Conservation (phyloP, 2,797 vertebrate genomes). For the Arnoldichthys spilopterus region DNA sequence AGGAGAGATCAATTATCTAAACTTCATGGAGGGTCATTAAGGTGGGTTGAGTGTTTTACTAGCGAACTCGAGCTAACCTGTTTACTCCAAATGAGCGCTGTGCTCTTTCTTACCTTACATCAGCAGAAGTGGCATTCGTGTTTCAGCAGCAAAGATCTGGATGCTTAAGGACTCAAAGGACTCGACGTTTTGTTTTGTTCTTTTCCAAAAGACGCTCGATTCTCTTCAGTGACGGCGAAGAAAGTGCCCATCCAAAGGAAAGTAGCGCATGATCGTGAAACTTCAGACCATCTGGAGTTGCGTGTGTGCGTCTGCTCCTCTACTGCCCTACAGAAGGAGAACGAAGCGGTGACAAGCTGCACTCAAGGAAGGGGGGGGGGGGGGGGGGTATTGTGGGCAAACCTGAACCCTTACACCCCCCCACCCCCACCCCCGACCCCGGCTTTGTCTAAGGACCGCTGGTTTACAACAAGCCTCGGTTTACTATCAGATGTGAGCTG, state of each 20-base stretch:
- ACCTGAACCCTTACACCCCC: not conserved
- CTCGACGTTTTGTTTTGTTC: not conserved
- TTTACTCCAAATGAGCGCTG: too few species aligned
- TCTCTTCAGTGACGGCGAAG: not conserved
- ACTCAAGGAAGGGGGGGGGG: slow-evolving; percentile 1
- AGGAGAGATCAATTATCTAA: not conserved
- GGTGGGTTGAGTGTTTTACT: not conserved
- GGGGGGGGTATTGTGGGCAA: not conserved
- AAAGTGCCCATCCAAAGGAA: not conserved
- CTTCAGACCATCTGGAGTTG: not conserved
- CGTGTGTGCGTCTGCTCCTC: not conserved
- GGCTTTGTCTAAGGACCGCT: not conserved
- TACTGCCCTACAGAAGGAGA: not conserved
- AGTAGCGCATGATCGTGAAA: not conserved
- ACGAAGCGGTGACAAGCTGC: slow-evolving; percentile 21
- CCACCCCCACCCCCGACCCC: too few species aligned
- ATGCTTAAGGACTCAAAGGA: not conserved
- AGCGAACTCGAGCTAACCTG: not conserved
- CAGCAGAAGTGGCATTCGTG: slow-evolving; percentile 15
- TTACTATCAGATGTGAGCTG: not conserved
- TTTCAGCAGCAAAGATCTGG: not conserved
- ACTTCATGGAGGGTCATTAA: not conserved
- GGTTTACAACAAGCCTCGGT: not conserved
- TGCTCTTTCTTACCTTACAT: slow-evolving; percentile 47
- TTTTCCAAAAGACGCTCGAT: not conserved